Percentiles rank a stretch among this genome's conserved stretches.
phyloP scores from a whole-genome alignment of 2,888 invertebrate species.

The Drosophila nigritarsus region DNA sequence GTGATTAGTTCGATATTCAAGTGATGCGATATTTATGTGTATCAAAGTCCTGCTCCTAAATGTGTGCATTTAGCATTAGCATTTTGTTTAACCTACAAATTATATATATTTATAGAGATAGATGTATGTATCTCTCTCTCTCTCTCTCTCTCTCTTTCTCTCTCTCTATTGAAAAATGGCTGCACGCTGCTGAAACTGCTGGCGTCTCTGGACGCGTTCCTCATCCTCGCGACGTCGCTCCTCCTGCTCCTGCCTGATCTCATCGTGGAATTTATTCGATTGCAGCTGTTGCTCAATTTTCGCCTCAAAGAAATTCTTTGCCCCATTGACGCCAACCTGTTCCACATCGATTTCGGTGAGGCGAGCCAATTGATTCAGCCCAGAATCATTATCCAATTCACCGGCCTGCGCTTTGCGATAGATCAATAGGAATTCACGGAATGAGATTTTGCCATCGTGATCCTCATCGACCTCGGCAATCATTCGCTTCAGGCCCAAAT shows the following conservation, averaged over 20 bases:
- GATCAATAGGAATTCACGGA: constrained; percentile 93
- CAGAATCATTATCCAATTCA: constrained; percentile 94
- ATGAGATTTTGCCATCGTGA: constrained; percentile 93
- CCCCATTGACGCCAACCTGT: constrained; percentile 96
- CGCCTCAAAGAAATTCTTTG: constrained; percentile 97
- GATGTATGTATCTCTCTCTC: neutral
- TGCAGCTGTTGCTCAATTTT: constrained; percentile 95
- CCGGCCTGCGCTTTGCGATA: constrained; percentile 96
- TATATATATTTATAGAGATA: constrained; percentile 19
- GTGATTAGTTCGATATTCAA: constrained; percentile 26
- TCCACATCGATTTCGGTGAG: constrained; percentile 97
- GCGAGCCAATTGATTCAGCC: constrained; percentile 93
- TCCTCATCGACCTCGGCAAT: constrained; percentile 96
- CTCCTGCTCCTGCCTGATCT: constrained; percentile 96
- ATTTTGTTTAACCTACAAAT: constrained; percentile 71
- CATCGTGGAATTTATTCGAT: constrained; percentile 95
- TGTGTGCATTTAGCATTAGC: constrained; percentile 41
- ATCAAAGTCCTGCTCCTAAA: constrained; percentile 54
- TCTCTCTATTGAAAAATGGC: constrained; percentile 89
- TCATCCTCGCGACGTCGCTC: constrained; percentile 93
- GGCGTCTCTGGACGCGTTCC: constrained; percentile 91
- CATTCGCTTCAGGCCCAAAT: constrained; percentile 97
- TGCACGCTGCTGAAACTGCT: constrained; percentile 95
- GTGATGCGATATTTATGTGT: constrained; percentile 37
- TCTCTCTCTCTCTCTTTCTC: constrained; percentile 10